phyloP scores from a whole-genome alignment of 1,140 invertebrate genomes.

The Lasaia peninsularis region DNA sequence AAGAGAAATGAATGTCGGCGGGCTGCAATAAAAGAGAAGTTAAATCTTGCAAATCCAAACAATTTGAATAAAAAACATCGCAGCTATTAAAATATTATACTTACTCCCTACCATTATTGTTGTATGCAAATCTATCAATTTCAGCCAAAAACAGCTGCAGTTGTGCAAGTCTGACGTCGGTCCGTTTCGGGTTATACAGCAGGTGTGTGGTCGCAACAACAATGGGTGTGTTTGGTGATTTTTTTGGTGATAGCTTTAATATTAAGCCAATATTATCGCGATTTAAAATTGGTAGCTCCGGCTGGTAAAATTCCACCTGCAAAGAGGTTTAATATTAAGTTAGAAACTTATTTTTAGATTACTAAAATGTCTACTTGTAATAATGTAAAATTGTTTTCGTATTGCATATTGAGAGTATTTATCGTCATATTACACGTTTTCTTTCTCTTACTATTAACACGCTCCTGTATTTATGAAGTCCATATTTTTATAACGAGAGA shows the following conservation, averaged over 20 bases:
- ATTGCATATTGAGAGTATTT: too few relatives aligned
- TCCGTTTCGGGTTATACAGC: conserved; percentile 92
- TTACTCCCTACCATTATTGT: conserved; percentile 51
- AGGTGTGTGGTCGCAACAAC: conserved; percentile 95
- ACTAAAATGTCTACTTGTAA: too few relatives aligned
- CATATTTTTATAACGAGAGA: too few relatives aligned
- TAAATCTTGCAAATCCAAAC: neutral
- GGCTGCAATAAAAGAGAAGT: neutral
- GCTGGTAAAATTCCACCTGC: conserved; percentile 78
- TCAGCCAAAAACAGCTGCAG: conserved; percentile 88
- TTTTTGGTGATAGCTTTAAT: conserved; percentile 82
- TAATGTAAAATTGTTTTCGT: too few relatives aligned
- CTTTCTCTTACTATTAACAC: too few relatives aligned
- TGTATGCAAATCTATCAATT: conserved; percentile 87
- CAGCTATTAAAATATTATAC: conserved; percentile 20
- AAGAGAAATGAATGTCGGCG: too few relatives aligned
- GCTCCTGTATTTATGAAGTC: too few relatives aligned
- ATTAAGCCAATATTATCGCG: conserved; percentile 93
- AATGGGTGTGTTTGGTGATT: conserved; percentile 74
- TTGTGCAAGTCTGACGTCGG: conserved; percentile 94
- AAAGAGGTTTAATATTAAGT: conserved; percentile 29
- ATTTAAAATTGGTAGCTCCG: conserved; percentile 81
- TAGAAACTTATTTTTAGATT: too few relatives aligned
- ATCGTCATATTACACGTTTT: too few relatives aligned
- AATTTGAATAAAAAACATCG: neutral